These are phyloP conservation scores for Sebastes jordani DNA, from an alignment of 2,797 vertebrate genomes.

Conservation along the genomic window DNA sequence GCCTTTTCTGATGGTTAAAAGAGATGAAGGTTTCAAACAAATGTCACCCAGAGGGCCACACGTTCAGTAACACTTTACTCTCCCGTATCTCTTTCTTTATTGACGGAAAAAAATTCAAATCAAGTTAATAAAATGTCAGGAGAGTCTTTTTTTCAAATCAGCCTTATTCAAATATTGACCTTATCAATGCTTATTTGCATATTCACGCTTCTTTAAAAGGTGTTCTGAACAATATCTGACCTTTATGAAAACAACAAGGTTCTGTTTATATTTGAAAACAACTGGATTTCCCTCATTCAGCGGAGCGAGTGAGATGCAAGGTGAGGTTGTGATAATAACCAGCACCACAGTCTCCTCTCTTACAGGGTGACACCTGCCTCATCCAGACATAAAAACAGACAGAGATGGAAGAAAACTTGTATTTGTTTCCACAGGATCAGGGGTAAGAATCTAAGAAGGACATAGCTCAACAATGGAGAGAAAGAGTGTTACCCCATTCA, in stretches of 20 bases:
- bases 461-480: constrained; percentile 4
- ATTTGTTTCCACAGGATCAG: neutral
- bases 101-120: constrained; percentile 3
- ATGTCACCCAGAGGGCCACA: neutral
- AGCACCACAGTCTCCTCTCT: neutral
- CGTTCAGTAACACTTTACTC: neutral
- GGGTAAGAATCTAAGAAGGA: constrained; percentile 11
- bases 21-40: neutral
- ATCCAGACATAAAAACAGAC: neutral
- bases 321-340: constrained; percentile 12
- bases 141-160: constrained; percentile 37
- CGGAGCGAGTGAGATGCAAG: neutral
- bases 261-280: constrained; percentile 47
- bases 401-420: neutral
- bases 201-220: constrained; percentile 43
- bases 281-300: constrained; percentile 3
- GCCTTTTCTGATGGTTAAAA: neutral
- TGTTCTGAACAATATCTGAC: constrained; percentile 71
- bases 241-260: constrained; percentile 69
- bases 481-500: constrained; percentile 27
- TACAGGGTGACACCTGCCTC: neutral
- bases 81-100: constrained; percentile 5
- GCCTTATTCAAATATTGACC: constrained; percentile 77
- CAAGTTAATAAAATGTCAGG: constrained; percentile 62
- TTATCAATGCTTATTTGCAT: constrained; percentile 77